Percentiles rank a stretch among this genome's conserved stretches.
Conservation (phyloP, 2,797 vertebrate genomes). For the Falco biarmicus region DNA sequence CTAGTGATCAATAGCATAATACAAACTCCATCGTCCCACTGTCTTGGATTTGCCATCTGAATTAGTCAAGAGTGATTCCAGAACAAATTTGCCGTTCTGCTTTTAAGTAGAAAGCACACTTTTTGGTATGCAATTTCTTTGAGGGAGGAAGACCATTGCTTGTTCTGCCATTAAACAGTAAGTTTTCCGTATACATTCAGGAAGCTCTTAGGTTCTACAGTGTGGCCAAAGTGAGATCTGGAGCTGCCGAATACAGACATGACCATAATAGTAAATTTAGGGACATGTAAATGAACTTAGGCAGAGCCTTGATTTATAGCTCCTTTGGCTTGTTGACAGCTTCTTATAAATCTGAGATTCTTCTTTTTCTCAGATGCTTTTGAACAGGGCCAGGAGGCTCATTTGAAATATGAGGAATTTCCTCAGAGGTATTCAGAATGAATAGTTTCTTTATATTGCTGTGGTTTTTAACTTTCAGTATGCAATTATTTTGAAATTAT, state of each 20-base stretch:
- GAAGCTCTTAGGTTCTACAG: background rate
- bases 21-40: background rate
- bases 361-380: background rate
- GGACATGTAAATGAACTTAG: background rate
- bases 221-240: background rate
- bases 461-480: background rate
- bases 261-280: background rate
- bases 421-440: background rate
- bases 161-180: background rate
- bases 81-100: background rate
- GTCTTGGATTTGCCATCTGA: background rate
- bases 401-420: background rate
- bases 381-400: background rate
- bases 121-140: background rate
- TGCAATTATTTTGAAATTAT: background rate
- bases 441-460: background rate
- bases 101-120: background rate
- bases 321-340: background rate
- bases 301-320: background rate
- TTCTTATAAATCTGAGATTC: background rate
- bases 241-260: background rate
- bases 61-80: background rate
- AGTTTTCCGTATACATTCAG: background rate
- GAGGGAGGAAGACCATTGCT: background rate
- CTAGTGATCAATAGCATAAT: accelerated